phyloP scores from a whole-genome alignment of 2,888 invertebrate species.

The Pheosia gnoma region DNA sequence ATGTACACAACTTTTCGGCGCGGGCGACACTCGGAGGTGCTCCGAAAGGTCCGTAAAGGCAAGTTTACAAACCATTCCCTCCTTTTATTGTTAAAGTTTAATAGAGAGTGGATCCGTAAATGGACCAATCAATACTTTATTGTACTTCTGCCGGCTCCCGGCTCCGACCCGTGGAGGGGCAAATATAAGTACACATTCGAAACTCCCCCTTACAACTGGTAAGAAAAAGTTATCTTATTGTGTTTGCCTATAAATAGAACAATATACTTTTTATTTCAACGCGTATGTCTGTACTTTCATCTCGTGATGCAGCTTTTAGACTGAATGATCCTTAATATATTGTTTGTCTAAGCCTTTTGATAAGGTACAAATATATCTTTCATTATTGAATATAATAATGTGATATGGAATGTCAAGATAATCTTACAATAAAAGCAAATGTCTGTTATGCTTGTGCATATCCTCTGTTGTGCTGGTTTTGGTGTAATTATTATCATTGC shows the following conservation, averaged over 20 bases:
- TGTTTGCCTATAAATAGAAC: constrained; percentile 27
- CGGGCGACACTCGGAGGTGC: constrained; percentile 23
- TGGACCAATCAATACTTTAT: constrained; percentile 70
- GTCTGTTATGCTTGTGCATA: too few species aligned
- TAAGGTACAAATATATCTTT: background rate
- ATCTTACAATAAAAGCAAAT: too few species aligned
- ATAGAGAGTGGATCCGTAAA: constrained; percentile 65
- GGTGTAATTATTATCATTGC: too few species aligned
- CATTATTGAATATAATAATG: background rate
- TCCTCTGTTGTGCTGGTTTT: too few species aligned
- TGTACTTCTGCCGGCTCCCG: constrained; percentile 53
- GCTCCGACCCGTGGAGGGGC: constrained; percentile 38
- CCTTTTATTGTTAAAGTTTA: constrained; percentile 71
- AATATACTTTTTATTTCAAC: constrained; percentile 33
- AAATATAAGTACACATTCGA: constrained; percentile 40
- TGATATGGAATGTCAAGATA: background rate
- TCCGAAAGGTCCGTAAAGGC: constrained; percentile 38
- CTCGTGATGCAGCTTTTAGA: constrained; percentile 5
- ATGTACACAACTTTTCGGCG: constrained; percentile 27
- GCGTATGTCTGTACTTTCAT: constrained; percentile 23
- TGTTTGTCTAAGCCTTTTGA: background rate
- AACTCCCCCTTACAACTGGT: constrained; percentile 34
- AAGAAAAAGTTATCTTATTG: constrained; percentile 37
- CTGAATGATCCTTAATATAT: background rate
- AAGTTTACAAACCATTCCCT: constrained; percentile 53